phyloP scores from a whole-genome alignment of 1,140 invertebrate species.

The Scaptomyza montana region DNA sequence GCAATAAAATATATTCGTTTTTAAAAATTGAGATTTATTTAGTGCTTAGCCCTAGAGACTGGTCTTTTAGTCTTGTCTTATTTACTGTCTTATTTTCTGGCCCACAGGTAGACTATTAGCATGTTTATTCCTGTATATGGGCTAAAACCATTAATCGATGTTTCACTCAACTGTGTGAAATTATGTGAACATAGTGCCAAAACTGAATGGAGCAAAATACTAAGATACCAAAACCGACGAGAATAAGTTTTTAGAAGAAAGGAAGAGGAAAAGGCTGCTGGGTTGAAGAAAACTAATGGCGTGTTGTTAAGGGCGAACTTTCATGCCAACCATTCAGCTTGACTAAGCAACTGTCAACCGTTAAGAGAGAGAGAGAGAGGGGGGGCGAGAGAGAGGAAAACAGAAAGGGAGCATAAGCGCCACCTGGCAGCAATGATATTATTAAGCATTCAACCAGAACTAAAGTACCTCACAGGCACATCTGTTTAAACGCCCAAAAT shows the following conservation, averaged over 20 bases:
- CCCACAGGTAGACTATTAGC: too few relatives aligned
- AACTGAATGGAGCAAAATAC: conserved; percentile 7
- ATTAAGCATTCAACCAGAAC: conserved; percentile 19
- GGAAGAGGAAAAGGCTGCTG: background rate
- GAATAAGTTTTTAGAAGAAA: background rate
- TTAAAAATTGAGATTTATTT: too few relatives aligned
- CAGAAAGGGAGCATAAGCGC: background rate
- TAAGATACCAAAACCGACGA: background rate
- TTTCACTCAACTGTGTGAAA: conserved; percentile 22
- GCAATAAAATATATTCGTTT: too few relatives aligned
- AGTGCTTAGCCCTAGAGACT: too few relatives aligned
- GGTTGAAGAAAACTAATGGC: conserved; percentile 18
- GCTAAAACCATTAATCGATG: background rate
- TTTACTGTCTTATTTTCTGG: too few relatives aligned
- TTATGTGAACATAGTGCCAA: conserved; percentile 16
- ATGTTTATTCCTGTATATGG: background rate
- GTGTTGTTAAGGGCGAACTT: conserved; percentile 19
- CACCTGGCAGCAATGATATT: conserved; percentile 25
- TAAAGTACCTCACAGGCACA: conserved; percentile 13
- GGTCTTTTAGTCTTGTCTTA: too few relatives aligned
- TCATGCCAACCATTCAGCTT: conserved; percentile 52
- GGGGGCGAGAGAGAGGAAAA: too few relatives aligned
- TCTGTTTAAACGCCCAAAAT: conserved; percentile 1
- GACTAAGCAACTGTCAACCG: conserved; percentile 54
- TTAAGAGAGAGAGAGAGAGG: too few relatives aligned